A percentile compares a stretch with the other conserved stretches of the same genome.
Conservation (phyloP, 53 echinoderm and acorn worm species). For the Crossaster papposus region DNA sequence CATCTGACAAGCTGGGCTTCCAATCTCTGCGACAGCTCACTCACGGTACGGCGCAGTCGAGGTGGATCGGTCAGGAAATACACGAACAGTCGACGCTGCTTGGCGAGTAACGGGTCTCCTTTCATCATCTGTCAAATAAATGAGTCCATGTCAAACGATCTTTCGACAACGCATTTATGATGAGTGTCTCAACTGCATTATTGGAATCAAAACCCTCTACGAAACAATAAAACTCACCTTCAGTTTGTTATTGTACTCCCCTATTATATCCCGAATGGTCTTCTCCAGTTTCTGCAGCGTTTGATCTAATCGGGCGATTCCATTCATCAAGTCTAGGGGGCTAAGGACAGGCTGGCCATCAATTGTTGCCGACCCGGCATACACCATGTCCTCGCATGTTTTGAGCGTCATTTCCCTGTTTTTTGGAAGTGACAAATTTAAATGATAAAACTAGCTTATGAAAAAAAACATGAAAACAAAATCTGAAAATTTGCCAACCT, state of each 20-base stretch:
- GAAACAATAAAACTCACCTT: slow-evolving; percentile 65
- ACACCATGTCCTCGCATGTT: slow-evolving; percentile 85
- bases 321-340: slow-evolving; percentile 81
- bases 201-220: too few relatives aligned
- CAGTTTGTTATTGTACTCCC: slow-evolving; percentile 83
- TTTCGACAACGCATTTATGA: too few relatives aligned
- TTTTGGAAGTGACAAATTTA: not conserved
- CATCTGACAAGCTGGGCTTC: slow-evolving; percentile 62
- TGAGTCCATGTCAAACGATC: not conserved
- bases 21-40: slow-evolving; percentile 58
- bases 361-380: slow-evolving; percentile 81
- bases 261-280: slow-evolving; percentile 87
- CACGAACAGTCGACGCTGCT: slow-evolving; percentile 82
- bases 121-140: slow-evolving; percentile 73
- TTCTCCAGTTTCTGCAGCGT: slow-evolving; percentile 82
- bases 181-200: too few relatives aligned
- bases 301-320: slow-evolving; percentile 82
- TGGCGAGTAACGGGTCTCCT: slow-evolving; percentile 73
- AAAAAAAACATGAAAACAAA: not conserved
- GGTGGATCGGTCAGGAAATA: slow-evolving; percentile 87
- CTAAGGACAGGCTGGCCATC: slow-evolving; percentile 84
- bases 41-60: slow-evolving; percentile 71
- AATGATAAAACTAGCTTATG: not conserved
- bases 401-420: slow-evolving; percentile 77
- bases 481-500: too few relatives aligned